Evolutionary conservation across 2,888 invertebrate species (phyloP).

Genomic region (Pandemis corylana): DNA sequence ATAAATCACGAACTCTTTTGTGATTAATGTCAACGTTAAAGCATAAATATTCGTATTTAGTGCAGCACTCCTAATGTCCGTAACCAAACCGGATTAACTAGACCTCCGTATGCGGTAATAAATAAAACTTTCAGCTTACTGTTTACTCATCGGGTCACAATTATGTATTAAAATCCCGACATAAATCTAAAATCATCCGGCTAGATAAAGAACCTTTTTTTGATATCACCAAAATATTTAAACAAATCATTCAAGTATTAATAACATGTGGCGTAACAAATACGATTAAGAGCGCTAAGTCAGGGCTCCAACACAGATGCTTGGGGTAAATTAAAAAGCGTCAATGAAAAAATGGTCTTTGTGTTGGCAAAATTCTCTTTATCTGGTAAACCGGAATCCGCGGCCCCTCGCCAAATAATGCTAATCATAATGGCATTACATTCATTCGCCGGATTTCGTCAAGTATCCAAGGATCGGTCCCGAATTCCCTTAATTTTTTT

Average conservation of each 20-base stretch:
- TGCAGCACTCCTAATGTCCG: slow-evolving; percentile 60
- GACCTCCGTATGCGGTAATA: slow-evolving; percentile 68
- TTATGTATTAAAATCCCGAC: slow-evolving; percentile 78
- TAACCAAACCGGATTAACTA: slow-evolving; percentile 68
- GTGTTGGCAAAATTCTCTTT: slow-evolving; percentile 78
- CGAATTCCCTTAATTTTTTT: slow-evolving; percentile 71
- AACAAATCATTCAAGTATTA: slow-evolving; percentile 79
- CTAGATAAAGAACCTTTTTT: slow-evolving; percentile 47
- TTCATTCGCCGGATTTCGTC: slow-evolving; percentile 80
- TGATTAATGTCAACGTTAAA: slow-evolving; percentile 81
- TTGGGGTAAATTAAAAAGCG: slow-evolving; percentile 75
- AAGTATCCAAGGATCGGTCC: slow-evolving; percentile 72
- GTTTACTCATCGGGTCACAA: slow-evolving; percentile 75
- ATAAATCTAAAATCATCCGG: slow-evolving; percentile 71
- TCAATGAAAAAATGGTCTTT: slow-evolving; percentile 68
- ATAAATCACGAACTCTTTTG: slow-evolving; percentile 80
- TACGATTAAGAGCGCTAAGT: slow-evolving; percentile 75
- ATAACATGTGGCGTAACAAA: slow-evolving; percentile 80
- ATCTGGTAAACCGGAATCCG: slow-evolving; percentile 81
- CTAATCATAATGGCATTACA: slow-evolving; percentile 84
- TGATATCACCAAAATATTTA: slow-evolving; percentile 71
- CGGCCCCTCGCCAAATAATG: slow-evolving; percentile 80
- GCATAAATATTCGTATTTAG: slow-evolving; percentile 82
- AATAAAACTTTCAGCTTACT: slow-evolving; percentile 75
- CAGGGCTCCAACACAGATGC: slow-evolving; percentile 75